Conservation (phyloP, 1,140 invertebrate genomes). For the Mycetomoellerius zeteki region DNA sequence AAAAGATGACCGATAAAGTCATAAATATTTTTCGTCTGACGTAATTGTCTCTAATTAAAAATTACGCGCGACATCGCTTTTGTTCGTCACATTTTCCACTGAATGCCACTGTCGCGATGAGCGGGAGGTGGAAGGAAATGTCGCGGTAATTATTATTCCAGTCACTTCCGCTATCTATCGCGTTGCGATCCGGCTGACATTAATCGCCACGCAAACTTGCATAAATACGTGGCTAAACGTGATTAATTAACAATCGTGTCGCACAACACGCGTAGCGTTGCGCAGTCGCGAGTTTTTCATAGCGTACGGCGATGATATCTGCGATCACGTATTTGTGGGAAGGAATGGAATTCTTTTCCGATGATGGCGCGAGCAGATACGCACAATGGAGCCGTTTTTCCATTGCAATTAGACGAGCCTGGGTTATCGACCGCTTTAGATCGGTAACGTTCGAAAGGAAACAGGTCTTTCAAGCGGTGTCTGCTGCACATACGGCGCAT, state of each 20-base stretch:
- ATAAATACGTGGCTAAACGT: constrained; percentile 20
- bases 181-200: constrained; percentile 27
- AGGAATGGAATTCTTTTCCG: constrained; percentile 42
- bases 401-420: constrained; percentile 68
- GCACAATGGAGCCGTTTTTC: constrained; percentile 50
- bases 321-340: constrained; percentile 23
- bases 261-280: neutral
- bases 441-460: constrained; percentile 56
- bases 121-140: neutral
- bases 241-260: constrained; percentile 33
- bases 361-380: constrained; percentile 49
- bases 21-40: neutral
- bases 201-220: constrained; percentile 25
- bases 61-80: constrained; percentile 16
- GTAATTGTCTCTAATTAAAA: constrained; percentile 20
- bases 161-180: constrained; percentile 47
- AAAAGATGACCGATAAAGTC: too few species aligned
- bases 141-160: constrained; percentile 37
- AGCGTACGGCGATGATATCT: constrained; percentile 26
- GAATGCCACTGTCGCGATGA: neutral
- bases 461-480: constrained; percentile 63
- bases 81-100: neutral
- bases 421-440: constrained; percentile 62
- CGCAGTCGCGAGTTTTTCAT: constrained; percentile 8
- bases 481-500: constrained; percentile 6